These are phyloP conservation scores for Amphipyra berbera DNA, from an alignment of 2,888 invertebrate species.

Conservation along the genomic window DNA sequence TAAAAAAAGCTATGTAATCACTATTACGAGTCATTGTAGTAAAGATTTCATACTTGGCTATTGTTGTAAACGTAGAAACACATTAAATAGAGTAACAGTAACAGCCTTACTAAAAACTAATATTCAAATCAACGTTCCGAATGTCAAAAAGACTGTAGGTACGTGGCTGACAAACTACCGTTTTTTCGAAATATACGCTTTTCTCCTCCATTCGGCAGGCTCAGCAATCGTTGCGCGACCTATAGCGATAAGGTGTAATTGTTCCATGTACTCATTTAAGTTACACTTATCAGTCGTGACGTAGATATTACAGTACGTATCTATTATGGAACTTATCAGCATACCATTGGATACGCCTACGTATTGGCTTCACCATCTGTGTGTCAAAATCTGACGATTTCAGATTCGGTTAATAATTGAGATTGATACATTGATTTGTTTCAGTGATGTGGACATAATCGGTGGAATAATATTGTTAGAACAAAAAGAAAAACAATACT, in stretches of 20 bases:
- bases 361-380: background rate
- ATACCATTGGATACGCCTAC: background rate
- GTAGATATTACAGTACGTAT: background rate
- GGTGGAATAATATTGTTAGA: background rate
- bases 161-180: no score
- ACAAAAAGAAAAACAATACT: no score
- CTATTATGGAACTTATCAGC: background rate
- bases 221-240: background rate
- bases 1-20: background rate
- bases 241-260: constrained; percentile 9
- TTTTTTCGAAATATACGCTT: background rate
- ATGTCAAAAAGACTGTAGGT: no score
- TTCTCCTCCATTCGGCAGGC: background rate
- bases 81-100: no score
- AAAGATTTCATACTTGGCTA: no score
- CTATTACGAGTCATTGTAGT: no score
- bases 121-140: no score
- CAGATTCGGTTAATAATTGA: constrained; percentile 2
- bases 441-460: constrained; percentile 11
- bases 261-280: constrained; percentile 9
- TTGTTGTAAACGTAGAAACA: no score
- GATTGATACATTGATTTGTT: constrained; percentile 15
- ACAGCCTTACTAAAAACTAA: no score
- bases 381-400: background rate
- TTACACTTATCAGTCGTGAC: constrained; percentile 2